These are phyloP conservation scores for Catajapyx aquilonaris DNA, from an alignment of 1,140 invertebrate genomes.

Conservation along the genomic window DNA sequence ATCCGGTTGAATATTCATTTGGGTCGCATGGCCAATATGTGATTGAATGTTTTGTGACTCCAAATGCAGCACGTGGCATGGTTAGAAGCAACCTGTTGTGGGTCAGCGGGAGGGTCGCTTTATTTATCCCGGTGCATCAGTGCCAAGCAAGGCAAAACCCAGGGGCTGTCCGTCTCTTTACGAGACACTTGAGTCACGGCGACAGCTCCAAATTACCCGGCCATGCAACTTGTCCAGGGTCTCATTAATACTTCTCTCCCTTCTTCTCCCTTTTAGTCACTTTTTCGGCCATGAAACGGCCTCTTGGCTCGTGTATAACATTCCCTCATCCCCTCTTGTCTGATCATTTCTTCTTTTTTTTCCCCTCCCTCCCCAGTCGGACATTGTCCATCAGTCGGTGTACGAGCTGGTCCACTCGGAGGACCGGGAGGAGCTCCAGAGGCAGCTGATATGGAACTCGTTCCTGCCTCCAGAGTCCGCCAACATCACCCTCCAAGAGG, in stretches of 20 bases:
- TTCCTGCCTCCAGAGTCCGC: conserved; percentile 56
- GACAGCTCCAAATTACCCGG: no score
- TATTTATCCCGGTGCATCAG: no score
- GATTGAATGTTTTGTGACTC: no score
- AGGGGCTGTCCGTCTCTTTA: no score
- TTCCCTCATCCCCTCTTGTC: not conserved
- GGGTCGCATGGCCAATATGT: no score
- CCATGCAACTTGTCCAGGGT: no score
- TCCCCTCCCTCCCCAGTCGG: conserved; percentile 49
- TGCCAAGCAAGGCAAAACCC: no score
- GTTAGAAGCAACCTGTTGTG: no score
- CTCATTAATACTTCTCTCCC: not conserved
- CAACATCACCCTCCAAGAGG: conserved; percentile 42
- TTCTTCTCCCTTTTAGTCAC: not conserved
- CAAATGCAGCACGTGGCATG: no score
- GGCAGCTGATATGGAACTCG: conserved; percentile 91
- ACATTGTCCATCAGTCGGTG: conserved; percentile 96
- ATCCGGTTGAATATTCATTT: no score
- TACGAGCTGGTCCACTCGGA: conserved; percentile 98
- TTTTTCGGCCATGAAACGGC: not conserved
- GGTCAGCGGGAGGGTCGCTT: no score
- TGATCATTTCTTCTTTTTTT: not conserved
- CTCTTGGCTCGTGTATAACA: conserved; percentile 1
- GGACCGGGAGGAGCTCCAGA: conserved; percentile 89
- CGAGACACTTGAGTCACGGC: no score